These are phyloP conservation scores for Smutsia gigantea DNA, from an alignment of 2,797 vertebrate species.

Conservation along the genomic window DNA sequence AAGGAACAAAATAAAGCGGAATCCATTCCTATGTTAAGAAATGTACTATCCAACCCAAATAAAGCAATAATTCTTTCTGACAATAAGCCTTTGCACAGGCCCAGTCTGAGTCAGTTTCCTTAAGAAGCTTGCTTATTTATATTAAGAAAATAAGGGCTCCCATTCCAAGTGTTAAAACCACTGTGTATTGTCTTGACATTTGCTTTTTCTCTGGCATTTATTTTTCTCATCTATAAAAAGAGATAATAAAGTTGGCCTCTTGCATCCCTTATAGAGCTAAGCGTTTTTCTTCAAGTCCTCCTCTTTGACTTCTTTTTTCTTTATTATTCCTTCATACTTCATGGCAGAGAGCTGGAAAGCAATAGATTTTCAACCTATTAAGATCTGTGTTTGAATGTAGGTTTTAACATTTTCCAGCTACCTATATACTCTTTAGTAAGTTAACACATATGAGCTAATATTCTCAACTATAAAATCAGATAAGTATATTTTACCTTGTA, in stretches of 20 bases:
- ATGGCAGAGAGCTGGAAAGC: neutral
- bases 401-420: neutral
- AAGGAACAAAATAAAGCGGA: neutral
- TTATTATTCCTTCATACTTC: neutral
- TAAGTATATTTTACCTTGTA: neutral
- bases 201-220: neutral
- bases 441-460: neutral
- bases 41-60: neutral
- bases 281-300: neutral
- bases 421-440: neutral
- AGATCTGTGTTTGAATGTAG: neutral
- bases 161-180: neutral
- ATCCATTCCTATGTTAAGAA: neutral
- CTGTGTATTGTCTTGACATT: neutral
- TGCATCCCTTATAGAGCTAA: neutral
- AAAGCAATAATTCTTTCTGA: neutral
- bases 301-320: neutral
- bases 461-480: neutral
- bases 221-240: neutral
- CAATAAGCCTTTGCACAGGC: neutral
- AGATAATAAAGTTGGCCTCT: neutral
- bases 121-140: neutral
- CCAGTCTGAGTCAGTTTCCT: neutral
- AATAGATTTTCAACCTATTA: neutral
- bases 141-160: neutral